phyloP scores from a whole-genome alignment of 1,140 invertebrate species.

The Bicyclus anynana region DNA sequence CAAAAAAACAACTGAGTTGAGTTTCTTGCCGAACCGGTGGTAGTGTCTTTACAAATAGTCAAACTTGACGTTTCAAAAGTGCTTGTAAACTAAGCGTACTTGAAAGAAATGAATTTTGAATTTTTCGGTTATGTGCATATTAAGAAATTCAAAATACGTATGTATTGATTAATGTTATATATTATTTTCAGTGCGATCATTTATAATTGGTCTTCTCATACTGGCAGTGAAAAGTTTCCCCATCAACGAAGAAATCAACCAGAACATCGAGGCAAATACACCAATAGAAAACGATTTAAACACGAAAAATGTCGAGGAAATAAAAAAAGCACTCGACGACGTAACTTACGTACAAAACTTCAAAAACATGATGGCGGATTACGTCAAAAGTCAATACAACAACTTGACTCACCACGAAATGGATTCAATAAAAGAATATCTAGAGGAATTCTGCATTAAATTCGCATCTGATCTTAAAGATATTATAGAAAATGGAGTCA shows the following conservation, averaged over 20 bases:
- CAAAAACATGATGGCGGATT: conserved; percentile 33
- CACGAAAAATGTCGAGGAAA: conserved; percentile 5
- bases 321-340: conserved; percentile 18
- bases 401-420: conserved; percentile 29
- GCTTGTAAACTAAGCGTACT: too few species aligned
- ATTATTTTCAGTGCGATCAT: too few species aligned
- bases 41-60: too few species aligned
- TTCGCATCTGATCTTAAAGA: conserved; percentile 36
- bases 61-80: too few species aligned
- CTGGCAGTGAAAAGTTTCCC: conserved; percentile 3
- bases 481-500: conserved; percentile 19
- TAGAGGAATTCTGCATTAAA: conserved; percentile 35
- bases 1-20: too few species aligned
- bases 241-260: conserved; percentile 4
- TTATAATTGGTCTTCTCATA: neutral
- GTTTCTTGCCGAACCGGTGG: too few species aligned
- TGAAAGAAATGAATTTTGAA: too few species aligned
- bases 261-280: neutral
- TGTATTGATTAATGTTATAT: too few species aligned
- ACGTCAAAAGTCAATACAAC: conserved; percentile 26
- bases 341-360: conserved; percentile 28
- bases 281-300: neutral
- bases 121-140: too few species aligned
- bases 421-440: conserved; percentile 20
- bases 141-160: too few species aligned